phyloP scores from a whole-genome alignment of 2,113 vertebrate genomes.

The Toxostoma redivivum region DNA sequence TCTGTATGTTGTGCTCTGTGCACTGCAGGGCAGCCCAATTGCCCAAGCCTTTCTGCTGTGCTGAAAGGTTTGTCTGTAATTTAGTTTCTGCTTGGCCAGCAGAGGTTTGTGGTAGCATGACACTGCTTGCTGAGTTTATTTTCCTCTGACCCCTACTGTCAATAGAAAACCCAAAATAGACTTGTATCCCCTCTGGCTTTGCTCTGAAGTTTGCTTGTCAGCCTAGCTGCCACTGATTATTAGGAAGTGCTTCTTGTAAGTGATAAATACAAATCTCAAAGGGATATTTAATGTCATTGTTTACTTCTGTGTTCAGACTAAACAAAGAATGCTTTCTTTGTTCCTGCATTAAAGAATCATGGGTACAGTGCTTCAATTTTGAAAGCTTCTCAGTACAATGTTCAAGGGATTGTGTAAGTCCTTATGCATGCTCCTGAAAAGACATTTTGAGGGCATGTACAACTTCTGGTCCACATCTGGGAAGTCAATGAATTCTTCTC shows the following conservation, averaged over 20 bases:
- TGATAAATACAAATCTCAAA: conserved; percentile 44
- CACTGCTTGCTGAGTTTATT: conserved; percentile 48
- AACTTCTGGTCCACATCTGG: not conserved
- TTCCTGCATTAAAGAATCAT: not conserved
- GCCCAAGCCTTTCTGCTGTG: not conserved
- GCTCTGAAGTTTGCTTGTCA: conserved; percentile 49
- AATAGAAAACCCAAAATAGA: conserved; percentile 48
- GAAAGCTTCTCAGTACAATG: not conserved
- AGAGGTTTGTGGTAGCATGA: conserved; percentile 46
- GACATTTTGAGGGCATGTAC: not conserved
- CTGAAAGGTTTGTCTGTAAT: conserved; percentile 30
- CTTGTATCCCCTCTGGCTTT: not conserved
- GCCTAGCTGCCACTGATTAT: conserved; percentile 43
- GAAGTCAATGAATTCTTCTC: not conserved
- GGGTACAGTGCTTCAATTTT: not conserved
- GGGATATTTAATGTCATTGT: conserved; percentile 25
- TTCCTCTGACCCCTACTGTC: conserved; percentile 52
- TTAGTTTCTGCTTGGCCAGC: conserved; percentile 47
- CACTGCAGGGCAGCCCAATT: not conserved
- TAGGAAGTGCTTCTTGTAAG: conserved; percentile 15
- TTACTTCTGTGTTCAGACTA: not conserved
- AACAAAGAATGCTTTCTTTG: not conserved
- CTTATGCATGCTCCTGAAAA: not conserved
- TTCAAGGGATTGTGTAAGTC: not conserved
- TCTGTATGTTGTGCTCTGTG: not conserved